These are phyloP conservation scores for Dinoponera quadriceps DNA, from an alignment of 1,140 invertebrate genomes.

Conservation along the genomic window DNA sequence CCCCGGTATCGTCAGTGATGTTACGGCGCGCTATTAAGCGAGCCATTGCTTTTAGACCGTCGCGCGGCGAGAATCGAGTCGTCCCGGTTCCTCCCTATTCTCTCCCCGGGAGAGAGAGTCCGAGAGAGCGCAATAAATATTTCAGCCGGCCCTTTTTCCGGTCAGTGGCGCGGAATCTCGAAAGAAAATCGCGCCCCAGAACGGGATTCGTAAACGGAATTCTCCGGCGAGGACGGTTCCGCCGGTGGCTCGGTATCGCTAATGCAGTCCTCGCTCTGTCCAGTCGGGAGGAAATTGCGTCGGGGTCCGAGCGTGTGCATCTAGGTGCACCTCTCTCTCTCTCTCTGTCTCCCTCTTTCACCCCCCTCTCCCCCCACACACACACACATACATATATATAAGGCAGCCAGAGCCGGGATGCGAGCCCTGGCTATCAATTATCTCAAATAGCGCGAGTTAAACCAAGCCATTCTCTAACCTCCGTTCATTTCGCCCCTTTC, in stretches of 20 bases:
- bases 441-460: constrained; percentile 80
- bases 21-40: constrained; percentile 44
- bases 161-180: constrained; percentile 55
- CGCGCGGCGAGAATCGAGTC: constrained; percentile 22
- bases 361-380: background rate
- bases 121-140: constrained; percentile 63
- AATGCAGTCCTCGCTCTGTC: constrained; percentile 76
- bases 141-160: constrained; percentile 7
- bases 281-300: constrained; percentile 78
- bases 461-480: constrained; percentile 78
- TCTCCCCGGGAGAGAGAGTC: background rate
- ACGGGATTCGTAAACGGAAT: constrained; percentile 48
- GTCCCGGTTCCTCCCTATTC: background rate
- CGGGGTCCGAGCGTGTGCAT: constrained; percentile 60
- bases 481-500: constrained; percentile 30
- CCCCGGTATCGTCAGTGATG: background rate
- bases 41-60: constrained; percentile 38
- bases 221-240: constrained; percentile 36
- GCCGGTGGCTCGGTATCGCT: constrained; percentile 64
- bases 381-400: constrained; percentile 31
- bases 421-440: constrained; percentile 78
- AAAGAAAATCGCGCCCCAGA: constrained; percentile 60
- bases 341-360: background rate
- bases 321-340: constrained; percentile 28
- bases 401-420: constrained; percentile 58